phyloP scores from a whole-genome alignment of 2,113 vertebrate species.

The Anhinga anhinga region DNA sequence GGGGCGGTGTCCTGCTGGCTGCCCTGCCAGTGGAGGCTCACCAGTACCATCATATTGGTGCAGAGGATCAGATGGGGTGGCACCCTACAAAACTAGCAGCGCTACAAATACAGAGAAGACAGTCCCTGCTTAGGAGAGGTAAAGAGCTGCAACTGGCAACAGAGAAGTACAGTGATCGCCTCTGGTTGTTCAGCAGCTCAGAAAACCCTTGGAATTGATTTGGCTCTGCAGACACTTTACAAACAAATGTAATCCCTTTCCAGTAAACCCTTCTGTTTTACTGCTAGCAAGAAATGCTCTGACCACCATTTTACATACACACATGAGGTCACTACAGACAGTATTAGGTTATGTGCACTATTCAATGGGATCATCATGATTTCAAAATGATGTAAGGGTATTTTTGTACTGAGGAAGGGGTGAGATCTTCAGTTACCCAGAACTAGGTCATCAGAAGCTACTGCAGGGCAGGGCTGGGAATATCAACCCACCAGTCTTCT shows the following conservation, averaged over 20 bases:
- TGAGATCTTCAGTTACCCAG: neutral
- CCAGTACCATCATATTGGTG: neutral
- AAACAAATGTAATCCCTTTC: slow-evolving; percentile 13
- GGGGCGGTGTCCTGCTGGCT: neutral
- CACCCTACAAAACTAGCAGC: neutral
- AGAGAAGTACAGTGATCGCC: slow-evolving; percentile 3
- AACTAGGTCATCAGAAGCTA: neutral
- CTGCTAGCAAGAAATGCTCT: neutral
- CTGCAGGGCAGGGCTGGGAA: neutral
- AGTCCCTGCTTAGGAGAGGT: neutral
- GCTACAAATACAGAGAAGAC: neutral
- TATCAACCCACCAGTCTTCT: neutral
- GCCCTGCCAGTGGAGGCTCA: neutral
- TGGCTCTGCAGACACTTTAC: neutral
- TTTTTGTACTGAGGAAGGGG: neutral
- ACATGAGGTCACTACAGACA: neutral
- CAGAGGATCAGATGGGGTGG: neutral
- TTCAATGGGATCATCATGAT: neutral
- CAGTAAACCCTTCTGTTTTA: slow-evolving; percentile 15
- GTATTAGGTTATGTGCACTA: neutral
- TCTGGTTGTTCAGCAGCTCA: slow-evolving; percentile 36
- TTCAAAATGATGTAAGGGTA: neutral
- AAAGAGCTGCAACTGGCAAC: neutral
- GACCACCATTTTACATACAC: neutral
- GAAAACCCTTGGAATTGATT: slow-evolving; percentile 15